Conservation (phyloP, 1,140 invertebrate species). For the Homarus americanus region DNA sequence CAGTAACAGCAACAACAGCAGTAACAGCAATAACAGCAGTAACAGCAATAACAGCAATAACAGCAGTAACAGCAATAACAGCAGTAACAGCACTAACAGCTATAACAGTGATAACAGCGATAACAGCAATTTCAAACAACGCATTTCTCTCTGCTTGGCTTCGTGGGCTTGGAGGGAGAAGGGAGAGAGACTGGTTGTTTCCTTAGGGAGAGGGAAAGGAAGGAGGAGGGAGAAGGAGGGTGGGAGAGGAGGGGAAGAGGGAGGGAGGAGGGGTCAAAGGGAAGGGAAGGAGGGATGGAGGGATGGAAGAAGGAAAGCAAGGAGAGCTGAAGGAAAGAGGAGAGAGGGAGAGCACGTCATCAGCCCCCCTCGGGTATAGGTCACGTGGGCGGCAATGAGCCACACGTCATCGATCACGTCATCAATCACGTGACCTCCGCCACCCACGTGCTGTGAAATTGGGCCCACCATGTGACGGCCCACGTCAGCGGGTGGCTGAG, state of each 20-base stretch:
- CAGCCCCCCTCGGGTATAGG: no score
- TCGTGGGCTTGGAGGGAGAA: no score
- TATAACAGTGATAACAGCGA: background rate
- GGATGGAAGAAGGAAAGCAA: background rate
- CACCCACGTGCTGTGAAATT: constrained; percentile 54
- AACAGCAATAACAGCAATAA: background rate
- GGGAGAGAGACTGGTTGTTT: background rate
- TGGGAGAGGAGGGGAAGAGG: background rate
- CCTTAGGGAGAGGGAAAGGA: background rate
- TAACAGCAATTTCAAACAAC: no score
- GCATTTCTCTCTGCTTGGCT: no score
- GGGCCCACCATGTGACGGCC: background rate
- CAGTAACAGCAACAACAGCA: background rate
- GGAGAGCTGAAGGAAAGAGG: background rate
- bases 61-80: background rate
- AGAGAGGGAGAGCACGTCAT: background rate
- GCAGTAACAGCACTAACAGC: background rate
- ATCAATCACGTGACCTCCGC: constrained; percentile 56
- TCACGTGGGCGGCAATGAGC: constrained; percentile 54
- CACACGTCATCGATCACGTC: constrained; percentile 63
- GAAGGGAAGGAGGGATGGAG: background rate
- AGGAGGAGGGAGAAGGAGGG: background rate
- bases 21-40: background rate
- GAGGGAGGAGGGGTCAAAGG: background rate
- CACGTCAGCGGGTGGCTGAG: background rate